Conservation (phyloP, 2,888 invertebrate genomes). For the Atrina japonica region DNA sequence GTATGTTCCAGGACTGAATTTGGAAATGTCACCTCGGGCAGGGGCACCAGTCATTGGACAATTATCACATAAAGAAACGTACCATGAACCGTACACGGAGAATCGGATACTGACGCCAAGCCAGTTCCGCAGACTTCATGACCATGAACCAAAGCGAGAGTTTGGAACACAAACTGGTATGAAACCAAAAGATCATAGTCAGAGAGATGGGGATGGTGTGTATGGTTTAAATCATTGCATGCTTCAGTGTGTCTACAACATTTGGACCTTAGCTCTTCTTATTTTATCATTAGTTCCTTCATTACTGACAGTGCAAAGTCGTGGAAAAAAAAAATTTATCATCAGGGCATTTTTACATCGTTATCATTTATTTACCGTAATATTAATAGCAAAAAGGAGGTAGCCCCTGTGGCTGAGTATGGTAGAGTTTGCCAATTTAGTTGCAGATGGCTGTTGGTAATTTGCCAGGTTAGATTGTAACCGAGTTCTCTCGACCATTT, state of each 20-base stretch:
- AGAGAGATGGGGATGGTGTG: conserved; percentile 53
- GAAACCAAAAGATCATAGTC: conserved; percentile 42
- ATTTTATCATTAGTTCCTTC: not conserved
- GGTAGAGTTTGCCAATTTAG: too few relatives aligned
- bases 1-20: conserved; percentile 59
- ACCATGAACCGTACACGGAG: conserved; percentile 62
- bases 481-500: too few relatives aligned
- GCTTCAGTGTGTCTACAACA: not conserved
- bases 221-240: conserved; percentile 36
- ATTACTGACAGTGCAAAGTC: not conserved
- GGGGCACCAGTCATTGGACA: conserved; percentile 22
- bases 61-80: conserved; percentile 11
- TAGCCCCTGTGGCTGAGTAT: too few relatives aligned
- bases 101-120: conserved; percentile 84
- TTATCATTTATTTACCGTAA: too few relatives aligned
- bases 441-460: too few relatives aligned
- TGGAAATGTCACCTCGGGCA: conserved; percentile 43
- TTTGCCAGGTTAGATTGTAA: too few relatives aligned
- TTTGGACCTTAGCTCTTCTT: too few relatives aligned
- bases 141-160: conserved; percentile 65
- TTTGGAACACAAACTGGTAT: conserved; percentile 77
- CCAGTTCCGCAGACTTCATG: conserved; percentile 77
- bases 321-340: too few relatives aligned
- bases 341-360: too few relatives aligned
- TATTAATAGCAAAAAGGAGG: too few relatives aligned